Percentiles rank a stretch among this genome's conserved stretches.
Conservation (phyloP, 2,113 vertebrate genomes). For the Zosterops borbonicus region DNA sequence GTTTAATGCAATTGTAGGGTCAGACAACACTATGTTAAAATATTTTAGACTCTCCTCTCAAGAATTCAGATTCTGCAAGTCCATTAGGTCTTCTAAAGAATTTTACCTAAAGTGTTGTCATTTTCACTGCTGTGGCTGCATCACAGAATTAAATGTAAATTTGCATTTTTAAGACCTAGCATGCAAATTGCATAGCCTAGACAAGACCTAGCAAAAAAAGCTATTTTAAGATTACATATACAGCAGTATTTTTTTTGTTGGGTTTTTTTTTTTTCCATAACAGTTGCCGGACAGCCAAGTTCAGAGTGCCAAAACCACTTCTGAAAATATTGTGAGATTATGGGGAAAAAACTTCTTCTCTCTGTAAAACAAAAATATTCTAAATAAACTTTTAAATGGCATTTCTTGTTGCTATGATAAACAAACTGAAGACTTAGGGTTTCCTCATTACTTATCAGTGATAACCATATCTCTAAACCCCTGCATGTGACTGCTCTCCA, state of each 20-base stretch:
- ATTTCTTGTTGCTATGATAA: background rate
- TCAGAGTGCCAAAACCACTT: background rate
- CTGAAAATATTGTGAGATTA: background rate
- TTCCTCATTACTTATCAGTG: background rate
- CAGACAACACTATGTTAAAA: background rate
- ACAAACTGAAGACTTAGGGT: background rate
- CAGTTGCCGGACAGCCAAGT: background rate
- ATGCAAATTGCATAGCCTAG: background rate
- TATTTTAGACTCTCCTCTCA: background rate
- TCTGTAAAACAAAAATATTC: background rate
- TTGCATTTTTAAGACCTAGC: background rate
- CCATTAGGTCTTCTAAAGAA: background rate
- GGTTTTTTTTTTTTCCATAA: background rate
- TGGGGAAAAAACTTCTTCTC: fast-evolving
- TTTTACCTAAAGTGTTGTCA: background rate
- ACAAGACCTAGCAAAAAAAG: background rate
- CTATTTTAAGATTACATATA: background rate
- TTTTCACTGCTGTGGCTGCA: background rate
- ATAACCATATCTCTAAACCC: background rate
- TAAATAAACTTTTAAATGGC: background rate
- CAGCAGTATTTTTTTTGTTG: background rate
- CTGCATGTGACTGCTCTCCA: background rate
- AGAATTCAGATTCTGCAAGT: background rate
- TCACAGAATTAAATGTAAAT: background rate
- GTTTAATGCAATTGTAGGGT: background rate